Base-by-base conservation (phyloP, 1,140 invertebrate genomes). In the Thaumatotibia leucotreta region DNA sequence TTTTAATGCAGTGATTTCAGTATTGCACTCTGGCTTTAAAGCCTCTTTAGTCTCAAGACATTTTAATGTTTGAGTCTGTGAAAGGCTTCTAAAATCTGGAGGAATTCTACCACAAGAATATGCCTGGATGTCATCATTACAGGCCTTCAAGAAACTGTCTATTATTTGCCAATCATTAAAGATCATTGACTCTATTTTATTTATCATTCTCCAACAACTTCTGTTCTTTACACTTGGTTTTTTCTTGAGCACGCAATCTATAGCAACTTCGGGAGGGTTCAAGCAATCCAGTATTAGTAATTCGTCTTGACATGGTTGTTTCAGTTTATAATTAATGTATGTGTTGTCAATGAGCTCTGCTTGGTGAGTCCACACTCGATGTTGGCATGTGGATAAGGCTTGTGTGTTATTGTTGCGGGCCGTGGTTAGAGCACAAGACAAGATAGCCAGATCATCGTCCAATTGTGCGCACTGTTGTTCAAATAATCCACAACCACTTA, bases 101-200 rank as follows among this genome's bases (percentile, higher is more conserved):
- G 94, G 50, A 95, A 89, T 73, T 94, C 92, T 50, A 94, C 97
- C 91, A 84, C 91, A 92, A 6, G 65, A 79, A 66, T 86, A 76
- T 54, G 72, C 92, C n/a, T 94, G 91, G 63, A 99, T 96, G 76
- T 98, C 96, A 20, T 85, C 78, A 31, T 93, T 89, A 81, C 98
- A 99, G 35, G 94, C 93, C 4, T 94, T 92, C 3, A 96, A 93
- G 91, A 99, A 99, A 20, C 95, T 94, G 0, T 94, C 93, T 17
- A 98, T 94, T 65, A 98, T 93, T 71, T 95, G 93, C 89, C 96
- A 98, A 84, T 99, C 98, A 81, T 95, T 95, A 78, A 98, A 98
- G 0, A 97, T 94, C 27, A 98, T 93, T 78, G 93, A 94, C 80
- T 96, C 95, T 58, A 98, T 93, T 78, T 96, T 93, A 54, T 94